Conservation (phyloP, 2,113 vertebrate genomes). For the Antigone vipio region DNA sequence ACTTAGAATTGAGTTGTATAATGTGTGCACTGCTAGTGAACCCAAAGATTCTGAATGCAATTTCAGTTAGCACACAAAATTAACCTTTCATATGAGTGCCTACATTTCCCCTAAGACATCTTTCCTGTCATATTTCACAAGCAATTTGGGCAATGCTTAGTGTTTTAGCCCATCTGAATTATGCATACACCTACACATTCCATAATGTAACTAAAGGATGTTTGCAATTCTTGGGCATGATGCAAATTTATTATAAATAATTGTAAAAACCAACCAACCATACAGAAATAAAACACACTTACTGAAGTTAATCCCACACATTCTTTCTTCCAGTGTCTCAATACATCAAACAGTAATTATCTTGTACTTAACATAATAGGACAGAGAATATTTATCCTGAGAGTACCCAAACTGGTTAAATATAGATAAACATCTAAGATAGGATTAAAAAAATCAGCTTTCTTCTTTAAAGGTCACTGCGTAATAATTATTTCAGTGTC, state of each 20-base stretch:
- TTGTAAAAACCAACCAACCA: conserved; percentile 22
- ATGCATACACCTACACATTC: conserved; percentile 45
- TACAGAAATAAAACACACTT: conserved; percentile 33
- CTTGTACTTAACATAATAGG: conserved; percentile 7
- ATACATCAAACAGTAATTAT: conserved; percentile 45
- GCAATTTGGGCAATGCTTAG: conserved; percentile 42
- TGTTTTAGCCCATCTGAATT: conserved; percentile 52
- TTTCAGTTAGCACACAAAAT: conserved; percentile 27
- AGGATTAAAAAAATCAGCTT: not conserved
- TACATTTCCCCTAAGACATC: conserved; percentile 24
- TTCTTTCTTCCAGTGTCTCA: conserved; percentile 45
- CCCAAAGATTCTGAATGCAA: not conserved
- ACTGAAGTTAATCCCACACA: conserved; percentile 51
- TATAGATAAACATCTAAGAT: not conserved
- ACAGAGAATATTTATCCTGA: conserved; percentile 14
- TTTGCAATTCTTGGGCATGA: conserved; percentile 10
- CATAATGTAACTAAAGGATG: conserved; percentile 46
- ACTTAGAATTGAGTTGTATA: not conserved
- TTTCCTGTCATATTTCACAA: conserved; percentile 42
- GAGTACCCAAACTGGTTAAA: conserved; percentile 8
- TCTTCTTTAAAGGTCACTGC: not conserved
- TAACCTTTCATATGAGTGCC: conserved; percentile 29
- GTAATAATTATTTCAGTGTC: not conserved
- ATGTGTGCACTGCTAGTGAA: not conserved
- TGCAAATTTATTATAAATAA: conserved; percentile 65